Base-by-base conservation (phyloP, 2,113 vertebrate species). In the Lamprotornis superbus region DNA sequence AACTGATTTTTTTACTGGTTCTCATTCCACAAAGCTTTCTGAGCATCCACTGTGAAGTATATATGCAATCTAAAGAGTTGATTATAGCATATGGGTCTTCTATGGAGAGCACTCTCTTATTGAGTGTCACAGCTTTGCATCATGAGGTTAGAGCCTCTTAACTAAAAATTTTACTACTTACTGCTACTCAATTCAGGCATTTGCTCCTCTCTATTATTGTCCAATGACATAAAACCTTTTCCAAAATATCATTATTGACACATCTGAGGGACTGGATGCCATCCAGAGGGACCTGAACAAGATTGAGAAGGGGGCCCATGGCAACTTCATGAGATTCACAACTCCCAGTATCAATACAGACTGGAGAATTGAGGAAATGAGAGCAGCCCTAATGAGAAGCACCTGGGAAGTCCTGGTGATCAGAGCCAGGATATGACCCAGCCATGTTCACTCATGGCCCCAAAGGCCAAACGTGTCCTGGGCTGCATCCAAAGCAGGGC, bases 381-480 rank as follows among this genome's bases (percentile, higher is more conserved):
- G n/a, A 74, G 15, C 9, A 74, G 22, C 18, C 5, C 21, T 67
- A 46, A 19, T 39, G 67, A 53, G 33, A 65, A 52, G 39, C 14
- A 19, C 15, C 23, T 53, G 28, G 8, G 25, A 5, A 5, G 8
- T 40, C 18, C 24, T 73, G 15, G 10, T 35, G 39, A 19, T 47
- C 30, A 53, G 68, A 85, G 47, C 24, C 30, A 60, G 53, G 46
- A 35, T 15, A 24, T 35, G 46, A 61, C 3, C 33, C 8, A 30
- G 24, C n/a, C 40, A 22, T 8, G 59, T 23, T n/a, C n/a, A 14
- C 21, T 53, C 7, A 2, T 0, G 5, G 30, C 15, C 20, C 52
- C 19, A 18, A 40, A 65, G 46, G 21, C 21, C n/a, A 53, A 22
- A 30, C 11, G 3, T 31, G 5, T 44, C n/a, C 25, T 1, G 46